Percentiles rank a stretch among this genome's conserved stretches.
Conservation (phyloP, 2,888 invertebrate genomes). For the Tetranychus piercei region DNA sequence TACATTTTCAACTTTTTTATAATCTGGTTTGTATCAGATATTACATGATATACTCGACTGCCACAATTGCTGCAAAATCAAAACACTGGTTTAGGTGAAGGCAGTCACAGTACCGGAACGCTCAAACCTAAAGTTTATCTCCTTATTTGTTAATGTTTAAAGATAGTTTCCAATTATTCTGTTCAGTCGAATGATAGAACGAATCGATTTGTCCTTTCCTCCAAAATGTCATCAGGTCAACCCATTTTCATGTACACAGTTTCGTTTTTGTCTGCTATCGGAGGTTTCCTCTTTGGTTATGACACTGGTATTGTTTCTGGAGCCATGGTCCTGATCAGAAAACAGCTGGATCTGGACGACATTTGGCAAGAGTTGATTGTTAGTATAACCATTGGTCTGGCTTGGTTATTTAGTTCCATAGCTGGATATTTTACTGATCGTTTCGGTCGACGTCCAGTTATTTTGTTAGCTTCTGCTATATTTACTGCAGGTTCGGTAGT, state of each 20-base stretch:
- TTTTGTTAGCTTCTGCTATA: constrained; percentile 36
- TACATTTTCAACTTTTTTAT: too few relatives aligned
- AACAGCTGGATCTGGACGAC: constrained; percentile 34
- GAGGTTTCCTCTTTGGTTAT: constrained; percentile 42
- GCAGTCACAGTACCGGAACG: too few relatives aligned
- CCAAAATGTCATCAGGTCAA: background rate
- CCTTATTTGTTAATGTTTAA: too few relatives aligned
- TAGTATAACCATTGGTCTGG: constrained; percentile 29
- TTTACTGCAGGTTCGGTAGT: constrained; percentile 38
- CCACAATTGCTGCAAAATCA: too few relatives aligned
- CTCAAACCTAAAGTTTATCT: too few relatives aligned
- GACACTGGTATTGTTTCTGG: constrained; percentile 42
- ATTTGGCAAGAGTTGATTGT: constrained; percentile 38
- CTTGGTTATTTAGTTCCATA: constrained; percentile 34
- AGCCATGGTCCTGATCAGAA: constrained; percentile 31
- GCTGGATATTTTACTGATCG: constrained; percentile 37
- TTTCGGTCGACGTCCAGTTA: constrained; percentile 38
- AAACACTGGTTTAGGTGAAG: too few relatives aligned
- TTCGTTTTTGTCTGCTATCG: constrained; percentile 32
- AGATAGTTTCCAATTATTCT: too few relatives aligned
- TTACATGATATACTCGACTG: too few relatives aligned
- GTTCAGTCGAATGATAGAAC: too few relatives aligned
- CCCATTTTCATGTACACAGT: background rate
- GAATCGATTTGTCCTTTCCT: too few relatives aligned
- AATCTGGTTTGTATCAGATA: too few relatives aligned